Percentiles rank a stretch among this genome's conserved stretches.
phyloP scores from a whole-genome alignment of 1,140 invertebrate species.

The Venturia canescens region DNA sequence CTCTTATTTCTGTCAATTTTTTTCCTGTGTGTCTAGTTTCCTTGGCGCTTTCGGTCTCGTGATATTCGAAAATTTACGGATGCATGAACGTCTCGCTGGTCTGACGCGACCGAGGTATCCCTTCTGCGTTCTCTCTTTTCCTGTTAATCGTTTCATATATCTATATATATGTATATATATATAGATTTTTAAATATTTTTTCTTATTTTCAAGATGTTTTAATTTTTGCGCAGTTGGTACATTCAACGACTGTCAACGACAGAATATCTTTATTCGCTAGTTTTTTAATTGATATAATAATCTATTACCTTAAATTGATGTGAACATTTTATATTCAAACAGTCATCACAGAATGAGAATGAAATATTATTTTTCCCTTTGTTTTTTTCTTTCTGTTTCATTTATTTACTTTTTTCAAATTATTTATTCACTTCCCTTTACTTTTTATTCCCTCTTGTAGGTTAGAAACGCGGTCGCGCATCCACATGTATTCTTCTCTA shows the following conservation, averaged over 20 bases:
- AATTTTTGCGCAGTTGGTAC: constrained; percentile 55
- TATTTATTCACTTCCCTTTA: constrained; percentile 41
- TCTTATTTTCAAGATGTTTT: not conserved
- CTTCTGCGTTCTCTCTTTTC: not conserved
- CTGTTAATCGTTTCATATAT: no score
- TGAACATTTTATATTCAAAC: constrained; percentile 68
- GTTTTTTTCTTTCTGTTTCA: constrained; percentile 45
- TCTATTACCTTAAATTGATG: constrained; percentile 62
- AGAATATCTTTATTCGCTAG: constrained; percentile 62
- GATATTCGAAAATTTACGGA: constrained; percentile 12
- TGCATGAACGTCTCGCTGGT: constrained; percentile 12
- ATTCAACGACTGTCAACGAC: constrained; percentile 61
- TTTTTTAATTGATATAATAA: constrained; percentile 61
- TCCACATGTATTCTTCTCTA: constrained; percentile 35
- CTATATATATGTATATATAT: no score
- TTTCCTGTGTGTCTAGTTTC: constrained; percentile 15
- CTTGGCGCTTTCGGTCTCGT: constrained; percentile 11
- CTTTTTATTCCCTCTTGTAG: constrained; percentile 52
- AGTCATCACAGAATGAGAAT: constrained; percentile 74
- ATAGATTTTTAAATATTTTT: constrained; percentile 31
- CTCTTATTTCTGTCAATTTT: not conserved
- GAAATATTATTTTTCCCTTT: constrained; percentile 64
- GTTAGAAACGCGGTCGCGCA: constrained; percentile 59
- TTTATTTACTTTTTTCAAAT: constrained; percentile 42
- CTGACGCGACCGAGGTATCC: constrained; percentile 38